Conservation (phyloP, 2,113 vertebrate genomes). For the Trichechus manatus region DNA sequence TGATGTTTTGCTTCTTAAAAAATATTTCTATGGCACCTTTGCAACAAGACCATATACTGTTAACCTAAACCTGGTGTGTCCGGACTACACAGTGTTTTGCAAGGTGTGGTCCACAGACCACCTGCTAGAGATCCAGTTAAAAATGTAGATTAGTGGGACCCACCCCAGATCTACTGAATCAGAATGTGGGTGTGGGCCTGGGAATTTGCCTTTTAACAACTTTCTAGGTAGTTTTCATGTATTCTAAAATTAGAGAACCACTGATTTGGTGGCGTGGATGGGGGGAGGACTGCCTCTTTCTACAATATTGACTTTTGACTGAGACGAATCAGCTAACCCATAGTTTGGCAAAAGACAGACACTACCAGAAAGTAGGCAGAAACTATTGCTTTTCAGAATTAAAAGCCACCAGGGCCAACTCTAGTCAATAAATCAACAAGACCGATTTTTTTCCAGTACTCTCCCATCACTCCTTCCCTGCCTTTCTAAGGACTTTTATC, state of each 20-base stretch:
- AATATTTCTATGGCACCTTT: conserved; percentile 45
- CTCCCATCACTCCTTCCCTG: not conserved
- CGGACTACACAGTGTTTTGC: not conserved
- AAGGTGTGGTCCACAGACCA: not conserved
- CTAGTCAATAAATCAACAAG: not conserved
- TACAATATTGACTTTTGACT: not conserved
- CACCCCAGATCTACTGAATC: not conserved
- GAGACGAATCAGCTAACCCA: not conserved
- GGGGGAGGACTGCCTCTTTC: not conserved
- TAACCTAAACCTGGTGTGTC: not conserved
- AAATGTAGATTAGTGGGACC: not conserved
- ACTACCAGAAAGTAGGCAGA: not conserved
- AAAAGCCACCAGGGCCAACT: not conserved
- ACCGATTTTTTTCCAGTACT: not conserved
- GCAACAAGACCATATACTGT: conserved; percentile 26
- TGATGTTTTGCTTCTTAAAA: conserved; percentile 60
- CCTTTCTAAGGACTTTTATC: conserved; percentile 7
- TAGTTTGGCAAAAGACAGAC: not conserved
- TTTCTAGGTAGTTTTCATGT: conserved; percentile 23
- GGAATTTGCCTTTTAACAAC: not conserved
- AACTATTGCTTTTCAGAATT: not conserved
- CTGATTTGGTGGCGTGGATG: not conserved
- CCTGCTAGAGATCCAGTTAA: not conserved
- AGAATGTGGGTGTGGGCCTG: not conserved
- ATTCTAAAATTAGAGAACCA: conserved; percentile 49